Evolutionary conservation across 2,888 invertebrate genomes (phyloP), one percentile per base, ranked within the genome.

Genomic region (Unio delphinus): DNA sequence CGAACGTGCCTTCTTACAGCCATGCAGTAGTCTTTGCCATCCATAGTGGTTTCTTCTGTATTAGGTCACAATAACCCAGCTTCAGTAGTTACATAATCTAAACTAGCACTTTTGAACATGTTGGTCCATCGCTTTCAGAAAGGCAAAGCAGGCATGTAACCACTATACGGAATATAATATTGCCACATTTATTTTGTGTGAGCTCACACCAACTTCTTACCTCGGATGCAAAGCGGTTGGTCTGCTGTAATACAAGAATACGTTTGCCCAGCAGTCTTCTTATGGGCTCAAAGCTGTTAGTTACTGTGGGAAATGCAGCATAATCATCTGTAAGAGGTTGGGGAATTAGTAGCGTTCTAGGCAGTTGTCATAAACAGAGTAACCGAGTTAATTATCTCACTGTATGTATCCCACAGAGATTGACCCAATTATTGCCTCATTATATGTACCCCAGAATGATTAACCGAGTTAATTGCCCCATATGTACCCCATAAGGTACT

Each of bases 171-270:
- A 67, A 57, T 34, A 67, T 69, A 8, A 64, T 62, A 62, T 72
- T 66, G 26, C 26, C n/a, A 26, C 17, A 63, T 8, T 62, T 58
- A 17, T 64, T 57, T 28, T 58, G 6, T 57, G 58, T 66, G 69
- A 26, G 55, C 62, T 65, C 68, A 62, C 28, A 59, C 61, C 5
- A 73, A 61, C 54, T 68, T 65, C 58, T 63, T 68, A 15, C 60
- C 68, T 61, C 55, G 61, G 55, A 61, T 64, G 45, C 63, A 73
- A 55, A 70, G 45, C 15, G 70, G 65, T 59, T 70, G 73, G 57
- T 73, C 73, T 20, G 28, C 60, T 55, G 63, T 34, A 17, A 55
- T 55, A 11, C 55, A 15, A 6, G 59, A 55, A 28, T 61, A 28
- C 55, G 15, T 61, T n/a, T 23, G 26, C 11, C 55, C 54, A 7